phyloP scores from a whole-genome alignment of 2,113 vertebrate genomes.

The Tachysurus fulvidraco region DNA sequence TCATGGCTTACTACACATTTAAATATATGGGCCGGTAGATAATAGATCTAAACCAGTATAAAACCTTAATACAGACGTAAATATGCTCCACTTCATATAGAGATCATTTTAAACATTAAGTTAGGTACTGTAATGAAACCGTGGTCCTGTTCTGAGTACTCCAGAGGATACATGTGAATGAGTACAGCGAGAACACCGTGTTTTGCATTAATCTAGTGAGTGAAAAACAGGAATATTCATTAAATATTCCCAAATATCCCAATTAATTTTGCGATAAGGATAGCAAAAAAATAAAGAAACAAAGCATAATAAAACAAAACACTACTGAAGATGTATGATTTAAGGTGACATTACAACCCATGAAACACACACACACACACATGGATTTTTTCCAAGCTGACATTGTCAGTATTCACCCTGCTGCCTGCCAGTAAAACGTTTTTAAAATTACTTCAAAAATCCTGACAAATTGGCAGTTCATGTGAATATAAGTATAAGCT shows the following conservation, averaged over 20 bases:
- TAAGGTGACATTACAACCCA: not conserved
- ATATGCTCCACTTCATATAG: not conserved
- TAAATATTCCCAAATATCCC: not conserved
- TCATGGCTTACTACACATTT: not conserved
- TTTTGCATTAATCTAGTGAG: not conserved
- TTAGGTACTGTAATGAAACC: not conserved
- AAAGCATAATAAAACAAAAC: not conserved
- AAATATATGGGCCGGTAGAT: not conserved
- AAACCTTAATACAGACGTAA: not conserved
- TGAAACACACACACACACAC: not conserved
- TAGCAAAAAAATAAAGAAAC: not conserved
- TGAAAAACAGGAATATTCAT: not conserved
- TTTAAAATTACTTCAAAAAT: not conserved
- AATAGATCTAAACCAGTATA: not conserved
- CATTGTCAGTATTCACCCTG: not conserved
- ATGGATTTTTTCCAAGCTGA: not conserved
- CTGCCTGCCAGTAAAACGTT: not conserved
- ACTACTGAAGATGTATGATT: not conserved
- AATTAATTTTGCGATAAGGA: not conserved
- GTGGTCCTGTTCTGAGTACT: not conserved
- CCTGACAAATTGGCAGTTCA: not conserved
- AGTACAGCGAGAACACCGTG: not conserved
- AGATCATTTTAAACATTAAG: not conserved
- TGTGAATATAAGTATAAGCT: not conserved
- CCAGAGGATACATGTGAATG: not conserved